A percentile compares a stretch with the other conserved stretches of the same genome.
Evolutionary conservation across 2,888 invertebrate species (phyloP).

Genomic region (Chrysina gloriosa): DNA sequence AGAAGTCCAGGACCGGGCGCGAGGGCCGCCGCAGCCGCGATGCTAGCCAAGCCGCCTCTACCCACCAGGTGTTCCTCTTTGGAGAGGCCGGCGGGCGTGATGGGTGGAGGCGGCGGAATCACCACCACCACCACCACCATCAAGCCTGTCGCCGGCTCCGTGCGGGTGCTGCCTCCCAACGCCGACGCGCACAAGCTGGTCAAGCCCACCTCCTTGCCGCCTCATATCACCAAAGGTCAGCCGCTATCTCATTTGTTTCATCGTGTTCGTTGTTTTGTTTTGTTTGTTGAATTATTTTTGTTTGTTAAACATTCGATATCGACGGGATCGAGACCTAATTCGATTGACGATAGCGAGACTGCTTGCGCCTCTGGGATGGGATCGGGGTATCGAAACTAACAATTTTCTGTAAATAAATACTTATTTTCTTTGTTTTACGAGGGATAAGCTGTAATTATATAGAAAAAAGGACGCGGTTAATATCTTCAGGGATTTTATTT

Average conservation of each 20-base stretch:
- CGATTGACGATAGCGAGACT: too few species aligned
- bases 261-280: constrained; percentile 1
- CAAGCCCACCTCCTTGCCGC: constrained; percentile 78
- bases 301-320: too few species aligned
- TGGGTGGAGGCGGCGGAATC: constrained; percentile 65
- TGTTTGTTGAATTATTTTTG: background rate
- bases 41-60: constrained; percentile 71
- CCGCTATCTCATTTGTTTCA: background rate
- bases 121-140: too few species aligned
- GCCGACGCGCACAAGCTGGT: constrained; percentile 69
- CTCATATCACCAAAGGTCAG: constrained; percentile 80
- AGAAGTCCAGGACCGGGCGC: constrained; percentile 63
- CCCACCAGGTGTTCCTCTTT: constrained; percentile 87
- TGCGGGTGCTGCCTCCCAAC: constrained; percentile 63
- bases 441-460: too few species aligned
- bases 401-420: too few species aligned
- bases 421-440: too few species aligned
- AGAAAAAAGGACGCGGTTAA: too few species aligned
- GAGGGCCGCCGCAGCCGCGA: constrained; percentile 51
- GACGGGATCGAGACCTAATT: too few species aligned
- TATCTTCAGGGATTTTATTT: too few species aligned
- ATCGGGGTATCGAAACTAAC: too few species aligned
- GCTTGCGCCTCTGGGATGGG: too few species aligned
- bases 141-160: constrained; percentile 64
- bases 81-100: constrained; percentile 74